Conservation (phyloP, 2,797 vertebrate species). For the Myripristis murdjan region DNA sequence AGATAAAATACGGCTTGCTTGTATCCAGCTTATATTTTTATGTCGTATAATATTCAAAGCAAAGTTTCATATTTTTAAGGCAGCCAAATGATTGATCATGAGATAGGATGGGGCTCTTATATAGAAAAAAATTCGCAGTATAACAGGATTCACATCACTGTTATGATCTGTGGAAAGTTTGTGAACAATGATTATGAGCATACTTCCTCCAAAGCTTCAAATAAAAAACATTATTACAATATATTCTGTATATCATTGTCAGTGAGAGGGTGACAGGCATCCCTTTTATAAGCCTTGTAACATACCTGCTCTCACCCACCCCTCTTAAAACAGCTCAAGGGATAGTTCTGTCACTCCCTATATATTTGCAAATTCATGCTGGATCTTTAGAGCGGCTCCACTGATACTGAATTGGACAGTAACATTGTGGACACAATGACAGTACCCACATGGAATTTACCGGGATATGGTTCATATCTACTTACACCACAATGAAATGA, state of each 20-base stretch:
- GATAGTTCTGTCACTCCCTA: background rate
- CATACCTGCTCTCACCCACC: background rate
- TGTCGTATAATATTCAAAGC: background rate
- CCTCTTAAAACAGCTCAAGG: background rate
- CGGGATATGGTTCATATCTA: slow-evolving; percentile 54
- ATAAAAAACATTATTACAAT: background rate
- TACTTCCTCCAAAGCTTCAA: background rate
- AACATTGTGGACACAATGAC: slow-evolving; percentile 50
- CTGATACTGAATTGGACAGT: slow-evolving; percentile 28
- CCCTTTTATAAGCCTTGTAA: background rate
- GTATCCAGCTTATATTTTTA: background rate
- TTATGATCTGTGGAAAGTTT: background rate
- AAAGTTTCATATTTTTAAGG: background rate
- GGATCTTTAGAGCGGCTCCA: background rate
- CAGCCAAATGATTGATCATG: background rate
- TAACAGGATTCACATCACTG: background rate
- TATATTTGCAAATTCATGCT: background rate
- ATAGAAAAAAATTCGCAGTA: background rate
- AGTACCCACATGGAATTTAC: slow-evolving; percentile 53
- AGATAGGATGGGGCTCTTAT: background rate
- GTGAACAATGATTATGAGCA: background rate
- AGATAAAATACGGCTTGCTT: slow-evolving; percentile 14
- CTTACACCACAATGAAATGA: slow-evolving; percentile 62
- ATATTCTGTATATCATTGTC: background rate
- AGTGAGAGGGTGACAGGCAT: background rate